These are phyloP conservation scores for Apodemus sylvaticus DNA, from an alignment of 2,113 vertebrate species.

Conservation along the genomic window DNA sequence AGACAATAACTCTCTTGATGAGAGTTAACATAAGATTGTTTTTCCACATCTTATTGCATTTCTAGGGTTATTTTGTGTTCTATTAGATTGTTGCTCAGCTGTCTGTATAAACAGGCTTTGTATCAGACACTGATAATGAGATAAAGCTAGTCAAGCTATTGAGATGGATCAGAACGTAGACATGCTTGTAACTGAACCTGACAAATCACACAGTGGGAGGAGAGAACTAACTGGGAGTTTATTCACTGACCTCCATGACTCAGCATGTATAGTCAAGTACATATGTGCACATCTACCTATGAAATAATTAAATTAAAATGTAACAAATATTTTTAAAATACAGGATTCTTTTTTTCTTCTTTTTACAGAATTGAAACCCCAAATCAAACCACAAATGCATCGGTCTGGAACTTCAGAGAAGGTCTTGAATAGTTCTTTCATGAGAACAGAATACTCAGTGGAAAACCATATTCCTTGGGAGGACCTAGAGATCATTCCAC, in stretches of 20 bases:
- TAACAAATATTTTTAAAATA: neutral
- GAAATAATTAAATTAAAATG: neutral
- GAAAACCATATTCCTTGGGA: neutral
- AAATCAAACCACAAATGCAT: neutral
- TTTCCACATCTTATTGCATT: neutral
- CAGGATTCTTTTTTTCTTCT: too few relatives aligned
- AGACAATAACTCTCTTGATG: neutral
- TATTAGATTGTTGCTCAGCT: neutral
- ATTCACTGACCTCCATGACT: neutral
- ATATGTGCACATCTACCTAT: neutral
- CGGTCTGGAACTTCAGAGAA: neutral
- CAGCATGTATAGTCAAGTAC: neutral
- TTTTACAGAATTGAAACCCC: neutral
- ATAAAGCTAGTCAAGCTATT: neutral
- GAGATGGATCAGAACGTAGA: neutral
- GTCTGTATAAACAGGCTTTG: neutral
- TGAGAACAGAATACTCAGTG: neutral
- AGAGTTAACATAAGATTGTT: neutral
- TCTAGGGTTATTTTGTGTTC: neutral
- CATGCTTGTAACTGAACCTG: neutral
- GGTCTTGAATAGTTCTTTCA: neutral
- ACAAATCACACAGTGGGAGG: neutral
- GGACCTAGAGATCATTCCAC: neutral
- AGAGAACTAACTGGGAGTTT: neutral
- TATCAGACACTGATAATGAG: neutral